Conservation (phyloP, 2,113 vertebrate genomes). For the Cololabis saira region DNA sequence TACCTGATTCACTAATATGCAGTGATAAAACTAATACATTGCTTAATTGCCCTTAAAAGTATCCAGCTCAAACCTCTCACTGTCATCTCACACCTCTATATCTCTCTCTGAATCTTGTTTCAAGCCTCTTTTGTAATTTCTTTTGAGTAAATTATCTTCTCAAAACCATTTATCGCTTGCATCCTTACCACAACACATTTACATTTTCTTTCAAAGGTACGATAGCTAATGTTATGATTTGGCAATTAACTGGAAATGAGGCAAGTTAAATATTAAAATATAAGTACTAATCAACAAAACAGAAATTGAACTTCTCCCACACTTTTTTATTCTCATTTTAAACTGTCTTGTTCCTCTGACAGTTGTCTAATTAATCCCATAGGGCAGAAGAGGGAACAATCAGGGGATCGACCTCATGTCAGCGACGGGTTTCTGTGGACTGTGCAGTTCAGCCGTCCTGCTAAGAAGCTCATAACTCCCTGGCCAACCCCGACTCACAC, state of each 20-base stretch:
- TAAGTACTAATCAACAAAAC: background rate
- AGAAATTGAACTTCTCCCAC: background rate
- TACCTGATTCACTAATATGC: background rate
- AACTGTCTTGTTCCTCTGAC: conserved; percentile 1
- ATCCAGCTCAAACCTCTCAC: too few species aligned
- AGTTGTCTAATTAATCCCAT: conserved; percentile 42
- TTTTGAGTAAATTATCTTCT: too few species aligned
- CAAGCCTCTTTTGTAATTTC: conserved; percentile 3
- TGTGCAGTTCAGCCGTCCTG: background rate
- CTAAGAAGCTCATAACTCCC: conserved; percentile 10
- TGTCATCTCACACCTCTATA: background rate
- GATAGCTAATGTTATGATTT: conserved; percentile 7
- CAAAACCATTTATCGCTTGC: conserved; percentile 26
- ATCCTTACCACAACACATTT: background rate
- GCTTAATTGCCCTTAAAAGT: background rate
- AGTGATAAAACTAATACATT: conserved; percentile 5
- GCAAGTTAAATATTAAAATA: conserved; percentile 24
- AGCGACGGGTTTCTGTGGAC: conserved; percentile 25
- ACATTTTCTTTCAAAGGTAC: too few species aligned
- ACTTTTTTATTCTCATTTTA: background rate
- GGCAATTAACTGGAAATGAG: background rate
- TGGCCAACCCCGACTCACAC: conserved; percentile 23
- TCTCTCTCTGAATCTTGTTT: conserved; percentile 10
- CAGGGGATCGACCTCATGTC: conserved; percentile 26
- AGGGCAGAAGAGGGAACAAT: conserved; percentile 11